These are phyloP conservation scores for Petaurus breviceps DNA, from an alignment of 2,113 vertebrate genomes.

Conservation along the genomic window DNA sequence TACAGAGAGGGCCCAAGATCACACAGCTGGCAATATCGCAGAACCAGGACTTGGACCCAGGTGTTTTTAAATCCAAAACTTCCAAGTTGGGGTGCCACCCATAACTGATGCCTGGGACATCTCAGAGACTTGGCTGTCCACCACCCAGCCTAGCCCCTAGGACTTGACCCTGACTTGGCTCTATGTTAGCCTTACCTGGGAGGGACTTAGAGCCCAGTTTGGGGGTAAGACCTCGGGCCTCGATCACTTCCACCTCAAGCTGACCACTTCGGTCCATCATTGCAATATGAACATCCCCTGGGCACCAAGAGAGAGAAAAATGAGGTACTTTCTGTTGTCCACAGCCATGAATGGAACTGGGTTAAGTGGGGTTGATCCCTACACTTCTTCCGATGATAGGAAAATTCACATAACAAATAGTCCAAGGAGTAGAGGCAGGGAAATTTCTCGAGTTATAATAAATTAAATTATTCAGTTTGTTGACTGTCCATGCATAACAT, in stretches of 20 bases:
- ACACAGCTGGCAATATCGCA: not conserved
- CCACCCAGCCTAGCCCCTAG: rapidly evolving
- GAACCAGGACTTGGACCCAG: not conserved
- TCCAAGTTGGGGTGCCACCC: not conserved
- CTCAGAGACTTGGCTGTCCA: not conserved
- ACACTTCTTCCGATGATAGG: not conserved
- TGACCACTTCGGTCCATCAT: slow-evolving; percentile 95
- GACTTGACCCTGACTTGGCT: not conserved
- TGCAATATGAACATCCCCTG: slow-evolving; percentile 94
- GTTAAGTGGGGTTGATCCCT: slow-evolving; percentile 57
- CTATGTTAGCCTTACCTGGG: slow-evolving; percentile 86
- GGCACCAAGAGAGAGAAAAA: rapidly evolving
- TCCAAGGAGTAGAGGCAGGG: slow-evolving; percentile 1
- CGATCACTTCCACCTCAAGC: slow-evolving; percentile 97
- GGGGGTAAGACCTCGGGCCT: slow-evolving; percentile 93
- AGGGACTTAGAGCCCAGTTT: slow-evolving; percentile 95
- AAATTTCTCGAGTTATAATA: not conserved
- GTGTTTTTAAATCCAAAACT: too few relatives aligned
- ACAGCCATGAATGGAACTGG: not conserved
- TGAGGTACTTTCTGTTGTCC: not conserved
- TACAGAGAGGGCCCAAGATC: not conserved
- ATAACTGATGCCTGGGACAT: not conserved
- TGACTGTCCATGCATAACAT: not conserved
- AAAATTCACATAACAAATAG: not conserved
- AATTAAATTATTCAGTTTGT: not conserved